These are phyloP conservation scores for Loris lydekkerianus DNA, from an alignment of 2,797 vertebrate species.

Conservation along the genomic window DNA sequence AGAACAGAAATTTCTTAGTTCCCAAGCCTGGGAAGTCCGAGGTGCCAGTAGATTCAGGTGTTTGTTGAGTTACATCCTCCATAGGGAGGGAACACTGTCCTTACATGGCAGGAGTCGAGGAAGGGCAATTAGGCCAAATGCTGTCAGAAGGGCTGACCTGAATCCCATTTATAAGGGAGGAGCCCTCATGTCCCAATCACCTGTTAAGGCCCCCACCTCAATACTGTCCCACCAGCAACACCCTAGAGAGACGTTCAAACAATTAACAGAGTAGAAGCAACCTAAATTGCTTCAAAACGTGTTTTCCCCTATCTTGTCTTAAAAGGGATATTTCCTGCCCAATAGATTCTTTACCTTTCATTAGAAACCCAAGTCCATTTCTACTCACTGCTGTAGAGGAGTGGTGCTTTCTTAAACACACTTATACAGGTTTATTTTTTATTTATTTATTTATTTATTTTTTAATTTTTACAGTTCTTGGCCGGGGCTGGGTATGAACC, in stretches of 20 bases:
- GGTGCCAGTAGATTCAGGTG: not conserved
- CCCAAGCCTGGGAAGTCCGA: not conserved
- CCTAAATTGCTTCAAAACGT: not conserved
- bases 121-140: not conserved
- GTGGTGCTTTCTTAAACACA: not conserved
- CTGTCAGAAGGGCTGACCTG: not conserved
- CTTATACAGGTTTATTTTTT: not conserved
- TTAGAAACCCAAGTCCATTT: not conserved
- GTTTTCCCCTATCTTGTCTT: not conserved
- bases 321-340: not conserved
- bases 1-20: not conserved
- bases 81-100: not conserved
- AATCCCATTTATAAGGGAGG: not conserved
- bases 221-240: not conserved
- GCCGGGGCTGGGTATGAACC: too few species aligned
- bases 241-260: not conserved
- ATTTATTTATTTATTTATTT: too few species aligned
- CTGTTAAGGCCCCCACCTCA: not conserved
- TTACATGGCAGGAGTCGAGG: not conserved
- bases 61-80: not conserved
- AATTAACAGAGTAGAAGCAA: not conserved
- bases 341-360: not conserved
- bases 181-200: not conserved
- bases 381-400: not conserved
- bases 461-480: too few species aligned